Evolutionary conservation across 35 echinoderm and acorn worm genomes (phyloP).

Genomic region (Acanthaster planci): DNA sequence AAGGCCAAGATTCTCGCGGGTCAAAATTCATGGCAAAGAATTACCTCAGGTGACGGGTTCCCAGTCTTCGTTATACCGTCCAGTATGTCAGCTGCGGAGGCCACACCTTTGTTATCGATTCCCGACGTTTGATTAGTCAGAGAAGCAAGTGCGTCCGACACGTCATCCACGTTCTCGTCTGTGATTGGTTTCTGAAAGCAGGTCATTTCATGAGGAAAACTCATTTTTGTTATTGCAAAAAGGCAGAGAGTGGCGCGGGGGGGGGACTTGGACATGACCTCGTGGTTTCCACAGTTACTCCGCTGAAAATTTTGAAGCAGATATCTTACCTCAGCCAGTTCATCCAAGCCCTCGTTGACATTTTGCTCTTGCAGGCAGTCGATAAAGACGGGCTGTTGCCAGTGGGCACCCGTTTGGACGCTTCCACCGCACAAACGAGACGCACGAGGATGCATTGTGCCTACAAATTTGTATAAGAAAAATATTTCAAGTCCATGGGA

Average conservation of each 20-base stretch:
- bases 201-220: too few species aligned
- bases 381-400: background rate
- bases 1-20: too few species aligned
- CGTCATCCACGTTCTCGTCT: slow-evolving; percentile 56
- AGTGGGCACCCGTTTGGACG: background rate
- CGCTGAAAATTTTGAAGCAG: too few species aligned
- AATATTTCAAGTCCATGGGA: background rate
- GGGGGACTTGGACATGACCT: too few species aligned
- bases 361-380: background rate
- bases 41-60: slow-evolving; percentile 26
- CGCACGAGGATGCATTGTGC: background rate
- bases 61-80: slow-evolving; percentile 29
- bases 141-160: slow-evolving; percentile 14
- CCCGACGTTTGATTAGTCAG: slow-evolving; percentile 29
- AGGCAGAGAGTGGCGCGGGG: too few species aligned
- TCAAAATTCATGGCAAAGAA: too few species aligned
- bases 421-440: background rate
- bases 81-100: slow-evolving; percentile 28
- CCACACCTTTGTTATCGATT: slow-evolving; percentile 28
- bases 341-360: background rate
- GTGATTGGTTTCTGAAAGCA: slow-evolving; percentile 25
- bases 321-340: background rate
- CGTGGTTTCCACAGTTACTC: too few species aligned
- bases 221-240: too few species aligned
- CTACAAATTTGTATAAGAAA: background rate